Evolutionary conservation across 2,888 invertebrate species (phyloP).

Genomic region (Athalia circularis): DNA sequence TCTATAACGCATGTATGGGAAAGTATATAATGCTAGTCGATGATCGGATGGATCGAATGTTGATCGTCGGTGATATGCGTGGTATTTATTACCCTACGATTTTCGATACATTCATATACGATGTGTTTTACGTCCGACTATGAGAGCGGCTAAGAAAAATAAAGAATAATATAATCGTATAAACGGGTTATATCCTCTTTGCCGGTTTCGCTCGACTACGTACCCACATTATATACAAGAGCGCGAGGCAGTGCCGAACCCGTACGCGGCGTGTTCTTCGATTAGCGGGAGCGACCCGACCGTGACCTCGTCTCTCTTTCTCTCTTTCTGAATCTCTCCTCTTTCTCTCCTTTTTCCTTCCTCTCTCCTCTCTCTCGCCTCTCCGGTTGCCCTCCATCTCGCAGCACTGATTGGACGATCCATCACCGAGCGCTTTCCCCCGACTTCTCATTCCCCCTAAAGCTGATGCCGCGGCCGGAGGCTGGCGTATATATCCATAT

Average conservation of each 20-base stretch:
- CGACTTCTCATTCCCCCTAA: constrained; percentile 49
- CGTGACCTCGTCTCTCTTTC: constrained; percentile 69
- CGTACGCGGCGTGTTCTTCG: constrained; percentile 65
- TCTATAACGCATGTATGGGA: no score
- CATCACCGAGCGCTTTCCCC: constrained; percentile 74
- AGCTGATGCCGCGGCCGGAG: background rate
- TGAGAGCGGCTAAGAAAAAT: no score
- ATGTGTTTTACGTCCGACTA: no score
- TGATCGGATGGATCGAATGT: no score
- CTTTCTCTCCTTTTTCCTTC: constrained; percentile 57
- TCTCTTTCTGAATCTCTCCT: constrained; percentile 55
- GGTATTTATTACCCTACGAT: no score
- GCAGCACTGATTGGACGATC: constrained; percentile 79
- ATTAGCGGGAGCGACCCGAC: constrained; percentile 73
- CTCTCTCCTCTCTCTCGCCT: constrained; percentile 55
- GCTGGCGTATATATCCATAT: background rate
- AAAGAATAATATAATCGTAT: no score
- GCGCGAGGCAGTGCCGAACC: background rate
- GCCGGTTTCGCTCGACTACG: no score
- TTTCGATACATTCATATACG: no score
- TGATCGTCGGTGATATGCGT: no score
- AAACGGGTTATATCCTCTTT: no score
- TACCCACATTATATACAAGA: background rate
- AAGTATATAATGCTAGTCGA: no score
- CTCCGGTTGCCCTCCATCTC: constrained; percentile 71